Base-by-base conservation (phyloP, 2,113 vertebrate genomes). In the Stictonetta naevosa region DNA sequence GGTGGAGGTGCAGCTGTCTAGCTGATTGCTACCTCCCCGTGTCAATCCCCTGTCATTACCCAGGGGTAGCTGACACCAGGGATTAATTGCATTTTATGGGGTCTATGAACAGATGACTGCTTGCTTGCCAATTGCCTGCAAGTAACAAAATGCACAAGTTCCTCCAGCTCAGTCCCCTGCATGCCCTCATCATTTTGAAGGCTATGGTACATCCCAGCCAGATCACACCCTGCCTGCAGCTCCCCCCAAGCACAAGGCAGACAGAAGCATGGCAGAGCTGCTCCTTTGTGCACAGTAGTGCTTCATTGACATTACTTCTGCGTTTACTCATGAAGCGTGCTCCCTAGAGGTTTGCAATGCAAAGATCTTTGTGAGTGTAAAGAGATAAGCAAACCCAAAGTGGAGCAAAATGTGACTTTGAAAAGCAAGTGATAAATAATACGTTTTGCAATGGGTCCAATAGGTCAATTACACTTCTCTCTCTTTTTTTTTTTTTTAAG, bases 141-240 rank as follows among this genome's bases (percentile, higher is more conserved):
- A 81, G 18, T n/a, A 62, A 34, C 33, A 78, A 42, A 10, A 29
- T 31, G 23, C 11, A 21, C 48, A 44, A 4, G 6, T 83, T 75
- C 50, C 62, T 81, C 56, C 56, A 90, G 11, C 53, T 73, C 25
- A 1, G 0, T 9, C 60, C 68, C 48, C 42, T 38, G 17, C 1
- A 2, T 36, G 40, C 18, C 31, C 55, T 85, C 56, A 34, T 50
- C 7, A 5, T 44, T 52, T 63, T 50, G 48, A 55, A 69, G 0
- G 2, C 20, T n/a, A 4, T 25, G 28, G 31, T 13, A 44, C 0
- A 17, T 76, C 63, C n/a, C 1, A 0, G 28, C 14, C 63, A 85
- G 28, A 28, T 81, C 56, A 38, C 44, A 38, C 33, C 28, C 50
- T 76, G 36, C n/a, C 36, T 58, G 23, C 42, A 69, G 4, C 40